Evolutionary conservation across 2,888 invertebrate genomes (phyloP), one percentile per base, ranked within the genome.

Genomic region (Sclerodermus sp.): DNA sequence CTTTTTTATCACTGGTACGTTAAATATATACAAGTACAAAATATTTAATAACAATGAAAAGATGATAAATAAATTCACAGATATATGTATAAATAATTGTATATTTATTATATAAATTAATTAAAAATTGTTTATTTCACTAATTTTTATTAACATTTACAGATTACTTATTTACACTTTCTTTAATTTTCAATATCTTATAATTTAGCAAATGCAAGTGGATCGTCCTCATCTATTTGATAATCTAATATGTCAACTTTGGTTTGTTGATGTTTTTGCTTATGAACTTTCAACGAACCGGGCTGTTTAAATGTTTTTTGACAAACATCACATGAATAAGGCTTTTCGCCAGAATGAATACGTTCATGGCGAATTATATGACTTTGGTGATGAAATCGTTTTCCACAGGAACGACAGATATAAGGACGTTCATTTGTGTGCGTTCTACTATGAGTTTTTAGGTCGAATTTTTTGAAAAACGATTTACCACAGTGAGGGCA

Each of bases 351-450:
- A 3, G 68, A 70, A 51, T 78, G 78, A 14, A 72, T 74, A n/a
- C 74, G 68, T 47, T 77, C 76, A 46, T 79, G 79, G 2, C 79
- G 66, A 45, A 77, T 75, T 18, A 74, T 72, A 41, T 79, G 78
- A 51, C 77, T 78, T 44, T 73, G 63, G 55, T 79, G 75, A 52
- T 72, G 72, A 50, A 79, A 79, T 14, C 71, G 62, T 46, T 78
- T 78, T 1, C 75, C 74, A 50, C 79, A 79, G 15, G 68, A 60
- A 1, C 68, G 68, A 62, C 79, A 79, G 15, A 73, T 64, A 51
- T 78, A 79, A 0, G 78, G 79, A 16, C 74, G 67, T 53, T 78
- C 79, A 17, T 76, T 68, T 1, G 77, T 77, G 47, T 79, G 79
- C 1, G 70, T 76, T 49, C 79, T 66, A 32, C 65, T 64, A 42